Base-by-base conservation (phyloP, 2,797 vertebrate species). In the Tiaroga cobitis region DNA sequence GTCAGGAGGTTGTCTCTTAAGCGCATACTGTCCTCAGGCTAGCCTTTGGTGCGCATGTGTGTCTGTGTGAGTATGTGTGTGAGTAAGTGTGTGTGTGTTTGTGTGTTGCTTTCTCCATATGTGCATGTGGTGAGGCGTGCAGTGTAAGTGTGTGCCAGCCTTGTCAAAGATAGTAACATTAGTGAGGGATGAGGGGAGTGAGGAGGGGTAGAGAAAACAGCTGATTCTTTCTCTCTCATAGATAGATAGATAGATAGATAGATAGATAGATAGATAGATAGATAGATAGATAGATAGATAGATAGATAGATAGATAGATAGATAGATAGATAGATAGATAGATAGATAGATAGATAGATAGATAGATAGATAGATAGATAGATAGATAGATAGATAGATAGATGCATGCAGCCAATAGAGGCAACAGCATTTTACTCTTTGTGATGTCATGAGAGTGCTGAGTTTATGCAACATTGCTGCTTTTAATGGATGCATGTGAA, bases 111-210 rank as follows among this genome's bases (percentile, higher is more conserved):
- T 88, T 88, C 87, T 88, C 85, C 67, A 70, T 91, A 89, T 91
- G 91, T 90, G 89, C 92, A 92, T 93, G 90, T 91, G 92, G 91
- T 89, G 85, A 87, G 89, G 92, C 92, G 90, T 92, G 88, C 88
- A 89, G 90, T 91, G 90, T 89, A 86, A 91, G 90, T 88, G 87
- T 87, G 89, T 89, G 90, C 85, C 78, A 83, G 76, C 86, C 89
- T 92, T 78, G 94, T 94, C 94, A 95, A 95, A 95, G 94, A 95
- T 95, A 95, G 95, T 93, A 87, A 83, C 86, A 85, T 86, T 77
- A 81, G 86, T 82, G 80, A 82, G 80, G 81, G 73, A 86, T 82
- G 80, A 81, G 56, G 65, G 81, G 75, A 78, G 59, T 75, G 75
- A 75, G 80, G 61, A 76, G 39, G 72, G 54, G 49, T 61, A 5